These are phyloP conservation scores for Formica aserva DNA, from an alignment of 2,888 invertebrate species.

Conservation along the genomic window DNA sequence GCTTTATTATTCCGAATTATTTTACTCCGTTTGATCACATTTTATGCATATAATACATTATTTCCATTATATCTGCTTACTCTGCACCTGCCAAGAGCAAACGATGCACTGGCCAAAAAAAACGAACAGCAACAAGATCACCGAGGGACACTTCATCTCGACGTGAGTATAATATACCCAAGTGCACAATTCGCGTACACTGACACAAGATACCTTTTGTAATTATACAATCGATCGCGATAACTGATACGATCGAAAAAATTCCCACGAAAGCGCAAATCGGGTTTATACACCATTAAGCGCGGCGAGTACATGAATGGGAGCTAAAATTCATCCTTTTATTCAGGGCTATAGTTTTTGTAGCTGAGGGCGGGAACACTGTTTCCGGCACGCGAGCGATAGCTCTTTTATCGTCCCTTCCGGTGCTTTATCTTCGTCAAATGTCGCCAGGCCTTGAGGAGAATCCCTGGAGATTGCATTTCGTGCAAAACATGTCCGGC, in stretches of 20 bases:
- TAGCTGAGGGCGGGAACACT: constrained; percentile 80
- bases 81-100: background rate
- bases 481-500: constrained; percentile 56
- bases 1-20: background rate
- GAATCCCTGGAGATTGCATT: constrained; percentile 70
- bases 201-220: background rate
- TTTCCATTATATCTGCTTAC: constrained; percentile 52
- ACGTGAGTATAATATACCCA: background rate
- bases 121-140: constrained; percentile 49
- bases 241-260: background rate
- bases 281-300: constrained; percentile 5
- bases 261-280: background rate
- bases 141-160: constrained; percentile 51
- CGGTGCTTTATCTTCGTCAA: constrained; percentile 79
- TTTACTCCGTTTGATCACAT: background rate
- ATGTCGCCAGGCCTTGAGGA: constrained; percentile 79
- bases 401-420: constrained; percentile 83
- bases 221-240: background rate
- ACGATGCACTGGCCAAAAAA: constrained; percentile 53
- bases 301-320: constrained; percentile 21
- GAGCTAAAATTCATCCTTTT: background rate
- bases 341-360: constrained; percentile 16
- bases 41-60: background rate
- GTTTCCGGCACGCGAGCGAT: constrained; percentile 82
- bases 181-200: constrained; percentile 49